These are phyloP conservation scores for Gymnosoma rotundatum DNA, from an alignment of 2,888 invertebrate genomes.

Conservation along the genomic window DNA sequence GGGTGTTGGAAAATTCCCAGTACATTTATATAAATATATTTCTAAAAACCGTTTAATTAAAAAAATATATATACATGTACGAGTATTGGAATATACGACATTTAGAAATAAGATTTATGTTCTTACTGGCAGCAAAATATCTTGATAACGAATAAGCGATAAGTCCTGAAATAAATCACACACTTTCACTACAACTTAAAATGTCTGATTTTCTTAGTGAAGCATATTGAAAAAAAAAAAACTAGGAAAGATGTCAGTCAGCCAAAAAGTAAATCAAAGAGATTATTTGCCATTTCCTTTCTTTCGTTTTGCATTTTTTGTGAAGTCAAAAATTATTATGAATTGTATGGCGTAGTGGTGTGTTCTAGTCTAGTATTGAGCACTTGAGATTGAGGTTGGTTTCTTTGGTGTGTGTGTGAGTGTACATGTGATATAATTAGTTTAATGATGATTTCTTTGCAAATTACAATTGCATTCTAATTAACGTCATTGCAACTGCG, in stretches of 20 bases:
- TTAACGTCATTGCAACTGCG: conserved; percentile 71
- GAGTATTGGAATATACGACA: too few relatives aligned
- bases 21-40: too few relatives aligned
- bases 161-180: background rate
- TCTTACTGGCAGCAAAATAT: too few relatives aligned
- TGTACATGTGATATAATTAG: conserved; percentile 39
- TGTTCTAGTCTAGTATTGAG: background rate
- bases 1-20: too few relatives aligned
- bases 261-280: background rate
- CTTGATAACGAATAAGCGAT: too few relatives aligned
- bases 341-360: conserved; percentile 28
- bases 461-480: conserved; percentile 67
- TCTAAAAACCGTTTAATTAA: too few relatives aligned
- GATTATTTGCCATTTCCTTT: conserved; percentile 7
- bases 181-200: background rate
- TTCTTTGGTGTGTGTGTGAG: conserved; percentile 23
- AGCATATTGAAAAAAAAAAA: conserved; percentile 5
- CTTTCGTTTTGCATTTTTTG: conserved; percentile 11
- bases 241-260: background rate
- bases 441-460: conserved; percentile 54
- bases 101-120: too few relatives aligned
- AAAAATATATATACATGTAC: too few relatives aligned
- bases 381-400: conserved; percentile 22
- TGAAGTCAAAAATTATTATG: background rate
- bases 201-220: background rate